phyloP scores from a whole-genome alignment of 2,113 vertebrate species.

The Callithrix jacchus region DNA sequence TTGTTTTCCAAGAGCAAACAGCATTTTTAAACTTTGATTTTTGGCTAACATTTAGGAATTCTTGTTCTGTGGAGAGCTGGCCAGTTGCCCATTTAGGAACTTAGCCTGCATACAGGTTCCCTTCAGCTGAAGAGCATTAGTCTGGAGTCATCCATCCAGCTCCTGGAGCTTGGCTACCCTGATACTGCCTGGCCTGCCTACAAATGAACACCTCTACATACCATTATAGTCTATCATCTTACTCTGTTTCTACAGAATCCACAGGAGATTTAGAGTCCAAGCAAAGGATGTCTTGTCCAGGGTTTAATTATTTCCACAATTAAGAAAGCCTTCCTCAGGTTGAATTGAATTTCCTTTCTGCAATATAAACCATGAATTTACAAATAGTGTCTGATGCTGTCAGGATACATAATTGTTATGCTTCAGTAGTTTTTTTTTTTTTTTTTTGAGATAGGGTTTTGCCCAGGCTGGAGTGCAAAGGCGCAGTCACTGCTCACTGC shows the following conservation, averaged over 20 bases:
- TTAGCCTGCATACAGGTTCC: background rate
- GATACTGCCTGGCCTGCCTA: background rate
- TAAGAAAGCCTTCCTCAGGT: slow-evolving; percentile 30
- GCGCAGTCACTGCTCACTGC: too few relatives aligned
- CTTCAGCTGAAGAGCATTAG: background rate
- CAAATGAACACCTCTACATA: background rate
- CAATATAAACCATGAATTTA: background rate
- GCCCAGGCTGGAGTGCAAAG: too few relatives aligned
- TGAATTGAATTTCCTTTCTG: background rate
- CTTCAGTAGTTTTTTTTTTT: background rate
- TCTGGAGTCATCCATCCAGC: background rate
- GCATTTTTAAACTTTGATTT: slow-evolving; percentile 66
- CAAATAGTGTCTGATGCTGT: background rate
- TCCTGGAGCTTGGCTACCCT: background rate
- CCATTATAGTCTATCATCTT: too few relatives aligned
- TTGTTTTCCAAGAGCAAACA: slow-evolving; percentile 66
- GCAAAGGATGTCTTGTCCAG: background rate
- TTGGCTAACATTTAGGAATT: slow-evolving; percentile 69
- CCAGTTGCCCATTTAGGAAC: background rate
- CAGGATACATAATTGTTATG: background rate
- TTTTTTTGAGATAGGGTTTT: too few relatives aligned
- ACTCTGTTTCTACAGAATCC: background rate
- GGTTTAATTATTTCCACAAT: background rate
- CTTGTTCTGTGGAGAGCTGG: background rate
- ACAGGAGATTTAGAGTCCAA: background rate